A percentile compares a stretch with the other conserved stretches of the same genome.
phyloP scores from a whole-genome alignment of 2,888 invertebrate species.

The Troglohyphantes excavatus region DNA sequence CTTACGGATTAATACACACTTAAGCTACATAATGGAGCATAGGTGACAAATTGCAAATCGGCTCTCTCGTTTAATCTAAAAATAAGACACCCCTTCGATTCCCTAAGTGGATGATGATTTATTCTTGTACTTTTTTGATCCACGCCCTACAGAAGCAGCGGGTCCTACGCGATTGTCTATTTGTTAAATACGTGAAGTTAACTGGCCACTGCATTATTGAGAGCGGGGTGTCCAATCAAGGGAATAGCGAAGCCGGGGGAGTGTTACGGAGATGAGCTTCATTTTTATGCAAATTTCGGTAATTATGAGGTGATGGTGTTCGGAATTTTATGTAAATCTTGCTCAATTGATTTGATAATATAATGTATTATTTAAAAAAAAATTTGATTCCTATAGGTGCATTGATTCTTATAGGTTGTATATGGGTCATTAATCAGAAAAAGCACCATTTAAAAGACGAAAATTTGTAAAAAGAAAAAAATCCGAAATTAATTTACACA shows the following conservation, averaged over 20 bases:
- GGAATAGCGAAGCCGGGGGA: background rate
- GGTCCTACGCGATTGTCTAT: slow-evolving; percentile 29
- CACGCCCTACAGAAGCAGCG: slow-evolving; percentile 32
- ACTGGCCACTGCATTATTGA: slow-evolving; percentile 26
- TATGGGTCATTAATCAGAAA: too few species aligned
- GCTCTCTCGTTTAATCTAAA: slow-evolving; percentile 74
- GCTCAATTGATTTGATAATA: too few species aligned
- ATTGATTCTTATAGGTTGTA: too few species aligned
- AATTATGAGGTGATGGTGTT: background rate
- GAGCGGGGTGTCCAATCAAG: slow-evolving; percentile 7
- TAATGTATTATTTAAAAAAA: too few species aligned
- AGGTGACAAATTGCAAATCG: slow-evolving; percentile 78
- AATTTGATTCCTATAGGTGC: too few species aligned
- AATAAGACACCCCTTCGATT: slow-evolving; percentile 65
- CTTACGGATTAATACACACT: slow-evolving; percentile 75
- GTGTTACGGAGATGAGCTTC: background rate
- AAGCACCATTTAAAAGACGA: too few species aligned
- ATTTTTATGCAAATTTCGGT: background rate
- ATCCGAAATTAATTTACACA: too few species aligned
- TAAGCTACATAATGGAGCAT: slow-evolving; percentile 74
- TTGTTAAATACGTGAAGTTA: slow-evolving; percentile 42
- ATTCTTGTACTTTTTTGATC: slow-evolving; percentile 42
- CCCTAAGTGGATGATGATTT: slow-evolving; percentile 59
- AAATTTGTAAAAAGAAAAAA: too few species aligned
- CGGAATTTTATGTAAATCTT: too few species aligned